These are phyloP conservation scores for Actenoides hombroni DNA, from an alignment of 2,113 vertebrate species.

Conservation along the genomic window DNA sequence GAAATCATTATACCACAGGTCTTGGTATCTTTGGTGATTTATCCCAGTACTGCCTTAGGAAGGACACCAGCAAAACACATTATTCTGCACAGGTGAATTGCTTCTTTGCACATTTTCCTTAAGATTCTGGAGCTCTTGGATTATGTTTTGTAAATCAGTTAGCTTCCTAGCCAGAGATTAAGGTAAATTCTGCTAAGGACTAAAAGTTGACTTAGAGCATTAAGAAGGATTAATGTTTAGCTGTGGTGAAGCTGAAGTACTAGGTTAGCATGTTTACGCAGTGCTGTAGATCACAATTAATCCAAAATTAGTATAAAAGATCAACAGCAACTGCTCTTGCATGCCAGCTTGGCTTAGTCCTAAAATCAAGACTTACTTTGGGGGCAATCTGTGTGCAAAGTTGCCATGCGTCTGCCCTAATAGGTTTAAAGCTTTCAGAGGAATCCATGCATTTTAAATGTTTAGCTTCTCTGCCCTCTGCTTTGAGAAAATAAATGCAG, in stretches of 20 bases:
- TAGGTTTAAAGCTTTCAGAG: constrained; percentile 62
- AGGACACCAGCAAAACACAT: not conserved
- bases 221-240: constrained; percentile 99
- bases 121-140: constrained; percentile 84
- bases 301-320: constrained; percentile 99
- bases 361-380: constrained; percentile 87
- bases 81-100: constrained; percentile 49
- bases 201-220: constrained; percentile 99
- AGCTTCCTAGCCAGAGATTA: constrained; percentile 98
- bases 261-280: constrained; percentile 94
- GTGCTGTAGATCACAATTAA: constrained; percentile 96
- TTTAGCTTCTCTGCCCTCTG: constrained; percentile 50
- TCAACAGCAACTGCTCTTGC: constrained; percentile 89
- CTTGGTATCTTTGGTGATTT: not conserved
- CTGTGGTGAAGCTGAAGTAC: constrained; percentile 91
- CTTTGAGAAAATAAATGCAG: constrained; percentile 58
- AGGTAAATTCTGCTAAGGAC: constrained; percentile 99
- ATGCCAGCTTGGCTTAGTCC: constrained; percentile 86
- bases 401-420: constrained; percentile 61
- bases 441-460: constrained; percentile 66
- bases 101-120: constrained; percentile 71
- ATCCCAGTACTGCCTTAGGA: not conserved
- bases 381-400: constrained; percentile 83
- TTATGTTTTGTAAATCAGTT: constrained; percentile 91
- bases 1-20: not conserved